Conservation (phyloP, 2,888 invertebrate genomes). For the Drosophila mimetica region DNA sequence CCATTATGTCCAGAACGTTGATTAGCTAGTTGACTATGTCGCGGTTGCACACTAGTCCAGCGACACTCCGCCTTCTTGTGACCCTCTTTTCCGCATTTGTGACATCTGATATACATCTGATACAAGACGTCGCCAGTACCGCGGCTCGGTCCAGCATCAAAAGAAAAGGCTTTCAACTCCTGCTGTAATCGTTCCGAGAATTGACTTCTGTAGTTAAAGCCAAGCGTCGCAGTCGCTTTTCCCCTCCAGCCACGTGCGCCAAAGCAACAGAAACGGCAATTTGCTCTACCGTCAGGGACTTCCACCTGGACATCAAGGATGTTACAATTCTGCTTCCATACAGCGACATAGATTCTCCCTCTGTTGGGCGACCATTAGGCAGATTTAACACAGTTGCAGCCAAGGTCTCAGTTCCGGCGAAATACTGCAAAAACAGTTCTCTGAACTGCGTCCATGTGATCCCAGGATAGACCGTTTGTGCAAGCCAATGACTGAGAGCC, state of each 20-base stretch:
- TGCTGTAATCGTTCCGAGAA: not conserved
- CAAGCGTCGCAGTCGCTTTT: not conserved
- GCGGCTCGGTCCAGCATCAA: not conserved
- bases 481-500: too few relatives aligned
- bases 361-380: not conserved
- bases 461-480: not conserved
- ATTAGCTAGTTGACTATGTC: not conserved
- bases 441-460: conserved; percentile 2
- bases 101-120: not conserved
- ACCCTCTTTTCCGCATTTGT: conserved; percentile 1
- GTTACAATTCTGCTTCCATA: not conserved
- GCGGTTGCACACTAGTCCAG: not conserved
- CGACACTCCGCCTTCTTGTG: not conserved
- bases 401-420: too few relatives aligned
- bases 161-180: not conserved
- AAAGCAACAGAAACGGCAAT: not conserved
- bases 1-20: not conserved
- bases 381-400: conserved; percentile 5
- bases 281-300: not conserved
- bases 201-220: not conserved
- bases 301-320: not conserved
- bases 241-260: not conserved
- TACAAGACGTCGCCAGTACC: not conserved
- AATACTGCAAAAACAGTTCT: conserved; percentile 3
- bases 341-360: not conserved